Base-by-base conservation (phyloP, 2,888 invertebrate genomes). In the Keiferia lycopersicella region DNA sequence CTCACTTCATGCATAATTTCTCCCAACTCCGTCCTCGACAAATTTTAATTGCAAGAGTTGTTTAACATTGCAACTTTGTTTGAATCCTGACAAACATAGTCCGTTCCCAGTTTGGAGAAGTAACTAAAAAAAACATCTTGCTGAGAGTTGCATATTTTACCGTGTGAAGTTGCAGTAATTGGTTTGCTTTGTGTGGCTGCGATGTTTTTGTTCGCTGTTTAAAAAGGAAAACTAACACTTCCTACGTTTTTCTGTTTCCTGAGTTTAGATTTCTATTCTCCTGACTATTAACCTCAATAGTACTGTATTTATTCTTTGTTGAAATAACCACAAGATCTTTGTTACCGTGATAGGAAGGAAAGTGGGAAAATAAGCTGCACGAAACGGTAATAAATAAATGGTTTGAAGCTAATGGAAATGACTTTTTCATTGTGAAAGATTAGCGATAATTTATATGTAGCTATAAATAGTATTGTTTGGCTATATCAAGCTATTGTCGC, bases 1-100 rank as follows among this genome's bases (percentile, higher is more conserved):
- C 80, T 81, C 81, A 75, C 80, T 84, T 81, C 84, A 86, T 88
- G 89, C 88, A 88, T 90, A 89, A 88, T 87, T 87, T 83, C 80
- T 79, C 75, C 77, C 76, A 72, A 72, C 76, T 79, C 79, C 76
- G 77, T 76, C 73, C 72, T 77, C 78, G 74, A 81, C 84, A 87
- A 83, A 86, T 88, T 88, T 87, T 87, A 88, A 83, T 87, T 86
- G 84, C 81, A 80, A 70, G 76, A 82, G 81, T 81, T 80, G 78
- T 76, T 80, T 69, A 71, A 79, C 80, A 79, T 74, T 73, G 75
- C 72, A 80, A 83, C 78, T 82, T 79, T 77, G 75, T 75, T 76
- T 71, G 65, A 71, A 75, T 71, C 73, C 70, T 71, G 73, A 77
- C 74, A 75, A 60, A 45, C 59, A 34, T 34, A 10, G 34, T 34